A percentile compares a stretch with the other conserved stretches of the same genome.
Conservation (phyloP, 2,113 vertebrate species). For the Bubo blakistoni region DNA sequence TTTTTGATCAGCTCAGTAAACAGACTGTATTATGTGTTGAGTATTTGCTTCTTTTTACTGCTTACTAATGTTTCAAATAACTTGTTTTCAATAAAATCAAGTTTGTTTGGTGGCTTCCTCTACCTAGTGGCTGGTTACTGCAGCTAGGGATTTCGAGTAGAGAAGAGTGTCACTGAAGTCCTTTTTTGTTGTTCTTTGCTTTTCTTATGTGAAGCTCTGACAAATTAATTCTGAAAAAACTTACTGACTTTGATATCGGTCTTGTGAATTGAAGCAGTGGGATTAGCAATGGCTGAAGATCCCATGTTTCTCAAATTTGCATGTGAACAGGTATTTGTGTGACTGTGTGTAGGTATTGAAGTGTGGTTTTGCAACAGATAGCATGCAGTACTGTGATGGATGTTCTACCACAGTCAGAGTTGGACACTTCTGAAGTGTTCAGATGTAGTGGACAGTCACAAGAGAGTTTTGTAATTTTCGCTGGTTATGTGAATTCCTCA, state of each 20-base stretch:
- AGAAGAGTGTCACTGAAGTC: not conserved
- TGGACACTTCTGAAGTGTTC: not conserved
- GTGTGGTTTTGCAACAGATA: not conserved
- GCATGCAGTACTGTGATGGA: not conserved
- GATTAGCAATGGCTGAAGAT: not conserved
- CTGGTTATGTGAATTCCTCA: not conserved
- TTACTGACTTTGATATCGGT: not conserved
- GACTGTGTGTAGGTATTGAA: not conserved
- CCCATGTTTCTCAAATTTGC: not conserved
- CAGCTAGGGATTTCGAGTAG: not conserved
- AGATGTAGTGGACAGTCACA: not conserved
- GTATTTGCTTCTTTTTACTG: not conserved
- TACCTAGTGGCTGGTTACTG: not conserved
- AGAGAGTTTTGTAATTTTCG: not conserved
- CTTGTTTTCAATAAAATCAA: not conserved
- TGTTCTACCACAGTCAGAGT: not conserved
- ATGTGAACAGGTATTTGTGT: not conserved
- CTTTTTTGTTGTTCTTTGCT: not conserved
- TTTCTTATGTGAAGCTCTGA: not conserved
- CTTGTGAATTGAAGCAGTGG: not conserved
- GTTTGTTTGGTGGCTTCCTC: not conserved
- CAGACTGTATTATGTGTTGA: not conserved
- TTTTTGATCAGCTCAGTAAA: not conserved
- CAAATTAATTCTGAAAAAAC: not conserved
- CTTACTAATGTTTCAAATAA: not conserved